A percentile compares a stretch with the other conserved stretches of the same genome.
Conservation (phyloP, 2,797 vertebrate species). For the Coracias cyanogaster region DNA sequence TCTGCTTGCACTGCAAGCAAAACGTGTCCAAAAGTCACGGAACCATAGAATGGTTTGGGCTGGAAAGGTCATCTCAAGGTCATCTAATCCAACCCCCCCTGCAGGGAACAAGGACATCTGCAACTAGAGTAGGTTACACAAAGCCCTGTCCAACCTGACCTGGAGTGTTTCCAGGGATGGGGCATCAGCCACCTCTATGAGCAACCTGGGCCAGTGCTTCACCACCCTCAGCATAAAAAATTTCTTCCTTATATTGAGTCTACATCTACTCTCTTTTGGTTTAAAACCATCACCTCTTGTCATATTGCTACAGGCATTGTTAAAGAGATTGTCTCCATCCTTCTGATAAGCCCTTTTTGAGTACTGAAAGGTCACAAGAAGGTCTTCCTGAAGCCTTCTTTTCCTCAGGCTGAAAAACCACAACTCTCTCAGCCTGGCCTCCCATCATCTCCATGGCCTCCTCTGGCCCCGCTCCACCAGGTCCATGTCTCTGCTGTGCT, state of each 20-base stretch:
- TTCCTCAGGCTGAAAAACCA: background rate
- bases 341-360: background rate
- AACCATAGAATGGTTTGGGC: background rate
- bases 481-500: background rate
- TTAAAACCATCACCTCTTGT: background rate
- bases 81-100: background rate
- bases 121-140: background rate
- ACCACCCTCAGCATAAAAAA: background rate
- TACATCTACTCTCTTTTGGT: background rate
- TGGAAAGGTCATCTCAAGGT: background rate
- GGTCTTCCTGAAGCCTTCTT: background rate
- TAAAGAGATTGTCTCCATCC: too few relatives aligned
- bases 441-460: background rate
- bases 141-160: background rate
- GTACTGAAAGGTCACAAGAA: background rate
- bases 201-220: background rate
- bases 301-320: background rate
- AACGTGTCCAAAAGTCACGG: background rate
- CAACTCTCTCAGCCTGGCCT: background rate
- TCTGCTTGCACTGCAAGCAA: background rate
- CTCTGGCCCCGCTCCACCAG: background rate
- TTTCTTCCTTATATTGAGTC: background rate
- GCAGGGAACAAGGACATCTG: background rate
- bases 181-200: background rate
- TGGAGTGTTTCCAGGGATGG: background rate